Conservation (phyloP, 1,140 invertebrate species). For the Ceratosolen solmsi region DNA sequence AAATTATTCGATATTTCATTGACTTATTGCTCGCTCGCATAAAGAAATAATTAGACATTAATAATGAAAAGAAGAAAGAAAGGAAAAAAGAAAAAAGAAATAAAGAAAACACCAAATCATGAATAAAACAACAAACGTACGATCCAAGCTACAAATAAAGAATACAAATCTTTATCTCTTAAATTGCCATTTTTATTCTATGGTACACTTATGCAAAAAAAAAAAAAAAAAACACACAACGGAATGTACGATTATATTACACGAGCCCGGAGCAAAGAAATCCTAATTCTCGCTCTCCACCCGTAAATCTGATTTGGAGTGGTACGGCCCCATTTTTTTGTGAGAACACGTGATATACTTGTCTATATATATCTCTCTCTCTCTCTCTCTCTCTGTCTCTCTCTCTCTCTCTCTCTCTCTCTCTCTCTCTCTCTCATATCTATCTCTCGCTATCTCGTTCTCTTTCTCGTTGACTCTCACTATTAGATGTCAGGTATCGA, state of each 20-base stretch:
- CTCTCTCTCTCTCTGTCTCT: neutral
- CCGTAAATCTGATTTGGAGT: constrained; percentile 26
- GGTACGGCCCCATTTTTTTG: constrained; percentile 35
- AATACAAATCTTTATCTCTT: constrained; percentile 11
- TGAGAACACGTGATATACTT: constrained; percentile 18
- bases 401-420: neutral
- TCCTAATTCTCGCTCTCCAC: constrained; percentile 31
- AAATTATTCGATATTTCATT: too few relatives aligned
- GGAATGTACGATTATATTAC: neutral
- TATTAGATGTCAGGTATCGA: neutral
- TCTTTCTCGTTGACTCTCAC: neutral
- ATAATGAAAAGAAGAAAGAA: too few relatives aligned
- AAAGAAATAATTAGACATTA: too few relatives aligned
- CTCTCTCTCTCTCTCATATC: neutral
- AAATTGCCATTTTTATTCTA: constrained; percentile 2
- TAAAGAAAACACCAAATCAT: neutral
- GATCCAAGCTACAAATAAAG: neutral
- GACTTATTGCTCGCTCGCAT: too few relatives aligned
- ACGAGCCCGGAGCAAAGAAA: constrained; percentile 7
- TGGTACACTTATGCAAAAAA: neutral
- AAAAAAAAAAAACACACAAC: neutral
- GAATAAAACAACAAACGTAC: neutral
- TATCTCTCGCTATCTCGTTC: neutral
- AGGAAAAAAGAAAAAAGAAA: too few relatives aligned
- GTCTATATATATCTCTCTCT: neutral